Conservation (phyloP, 2,888 invertebrate species). For the Xylota sylvarum region DNA sequence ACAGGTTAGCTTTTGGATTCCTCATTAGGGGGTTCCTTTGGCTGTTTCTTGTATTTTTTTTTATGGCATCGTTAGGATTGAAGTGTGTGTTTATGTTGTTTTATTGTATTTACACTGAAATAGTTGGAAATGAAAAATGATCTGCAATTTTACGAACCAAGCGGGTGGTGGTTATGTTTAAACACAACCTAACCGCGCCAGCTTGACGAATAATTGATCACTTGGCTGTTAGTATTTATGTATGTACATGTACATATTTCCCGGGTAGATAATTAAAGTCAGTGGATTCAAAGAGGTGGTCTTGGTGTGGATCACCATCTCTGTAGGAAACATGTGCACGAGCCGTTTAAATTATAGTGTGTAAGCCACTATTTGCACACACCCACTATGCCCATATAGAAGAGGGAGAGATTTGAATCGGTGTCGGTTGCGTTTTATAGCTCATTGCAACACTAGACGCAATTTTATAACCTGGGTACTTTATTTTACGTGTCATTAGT, state of each 20-base stretch:
- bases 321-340: conserved; percentile 23
- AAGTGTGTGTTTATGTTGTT: conserved; percentile 21
- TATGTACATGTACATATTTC: no score
- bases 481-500: conserved; percentile 72
- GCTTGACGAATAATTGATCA: conserved; percentile 57
- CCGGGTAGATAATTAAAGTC: conserved; percentile 56
- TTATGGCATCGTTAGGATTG: conserved; percentile 52
- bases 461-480: conserved; percentile 66
- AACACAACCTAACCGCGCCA: not conserved
- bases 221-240: not conserved
- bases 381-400: conserved; percentile 48
- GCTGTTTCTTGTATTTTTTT: conserved; percentile 29
- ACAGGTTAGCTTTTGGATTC: conserved; percentile 35
- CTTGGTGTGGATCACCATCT: not conserved
- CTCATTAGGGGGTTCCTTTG: conserved; percentile 47
- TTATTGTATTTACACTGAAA: conserved; percentile 41
- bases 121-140: conserved; percentile 66
- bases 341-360: conserved; percentile 37
- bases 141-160: conserved; percentile 37
- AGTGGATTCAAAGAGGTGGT: conserved; percentile 44
- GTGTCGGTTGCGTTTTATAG: conserved; percentile 70
- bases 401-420: conserved; percentile 22
- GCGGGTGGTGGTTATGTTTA: conserved; percentile 50
- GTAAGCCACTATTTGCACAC: conserved; percentile 49
- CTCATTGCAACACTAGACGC: conserved; percentile 67